Evolutionary conservation across 2,113 vertebrate genomes (phyloP).

Genomic region (Oenanthe oenanthe): DNA sequence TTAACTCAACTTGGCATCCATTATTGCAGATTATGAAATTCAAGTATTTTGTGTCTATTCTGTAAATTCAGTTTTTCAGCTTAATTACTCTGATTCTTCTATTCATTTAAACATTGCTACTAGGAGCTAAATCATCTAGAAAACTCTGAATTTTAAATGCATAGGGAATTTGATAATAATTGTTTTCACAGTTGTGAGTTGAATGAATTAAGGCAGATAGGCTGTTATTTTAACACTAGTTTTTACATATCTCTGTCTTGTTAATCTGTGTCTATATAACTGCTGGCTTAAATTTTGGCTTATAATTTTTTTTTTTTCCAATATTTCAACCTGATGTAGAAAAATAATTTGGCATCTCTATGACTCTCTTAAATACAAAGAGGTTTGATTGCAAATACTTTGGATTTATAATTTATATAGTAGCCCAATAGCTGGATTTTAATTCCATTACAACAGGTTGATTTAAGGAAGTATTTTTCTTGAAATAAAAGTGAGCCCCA

Average conservation of each 20-base stretch:
- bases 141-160: not conserved
- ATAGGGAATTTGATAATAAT: not conserved
- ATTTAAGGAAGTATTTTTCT: not conserved
- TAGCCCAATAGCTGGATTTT: not conserved
- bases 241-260: not conserved
- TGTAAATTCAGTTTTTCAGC: not conserved
- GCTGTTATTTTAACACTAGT: not conserved
- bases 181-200: constrained; percentile 8
- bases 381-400: not conserved
- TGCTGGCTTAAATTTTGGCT: not conserved
- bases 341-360: not conserved
- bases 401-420: not conserved
- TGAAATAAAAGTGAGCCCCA: not conserved
- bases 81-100: constrained; percentile 18
- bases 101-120: not conserved
- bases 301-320: not conserved
- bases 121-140: not conserved
- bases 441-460: not conserved
- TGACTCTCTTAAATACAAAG: not conserved
- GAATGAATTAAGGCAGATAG: not conserved
- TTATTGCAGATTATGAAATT: not conserved
- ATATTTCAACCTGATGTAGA: not conserved
- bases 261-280: not conserved
- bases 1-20: not conserved
- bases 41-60: not conserved